Percentiles rank a stretch among this genome's conserved stretches.
Evolutionary conservation across 1,140 invertebrate genomes (phyloP).

Genomic region (Maniola jurtina): DNA sequence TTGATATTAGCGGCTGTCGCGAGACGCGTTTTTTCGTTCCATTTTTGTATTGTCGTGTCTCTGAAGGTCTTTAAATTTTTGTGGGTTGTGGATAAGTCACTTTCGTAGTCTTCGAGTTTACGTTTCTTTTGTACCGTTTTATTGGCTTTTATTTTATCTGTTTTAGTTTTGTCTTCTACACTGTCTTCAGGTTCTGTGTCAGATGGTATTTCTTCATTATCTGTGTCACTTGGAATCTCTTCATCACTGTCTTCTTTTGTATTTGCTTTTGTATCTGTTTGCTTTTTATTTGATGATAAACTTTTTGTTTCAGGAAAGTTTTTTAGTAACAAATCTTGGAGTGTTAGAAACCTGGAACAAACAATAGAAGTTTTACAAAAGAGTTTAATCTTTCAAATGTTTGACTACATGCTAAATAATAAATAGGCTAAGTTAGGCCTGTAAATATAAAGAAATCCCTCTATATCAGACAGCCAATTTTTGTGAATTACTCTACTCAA

Average conservation of each 20-base stretch:
- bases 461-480: too few species aligned
- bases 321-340: constrained; percentile 80
- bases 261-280: constrained; percentile 30
- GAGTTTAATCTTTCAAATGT: too few species aligned
- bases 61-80: constrained; percentile 85
- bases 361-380: too few species aligned
- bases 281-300: constrained; percentile 44
- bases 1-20: constrained; percentile 81
- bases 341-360: constrained; percentile 61
- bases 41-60: constrained; percentile 91
- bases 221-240: constrained; percentile 80
- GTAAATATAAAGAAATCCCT: background rate
- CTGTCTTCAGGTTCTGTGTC: constrained; percentile 60
- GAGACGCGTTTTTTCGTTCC: constrained; percentile 93
- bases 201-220: constrained; percentile 74
- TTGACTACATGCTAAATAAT: too few species aligned
- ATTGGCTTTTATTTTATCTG: constrained; percentile 70
- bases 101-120: constrained; percentile 83
- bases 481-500: too few species aligned
- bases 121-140: constrained; percentile 74
- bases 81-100: constrained; percentile 81
- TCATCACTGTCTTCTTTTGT: constrained; percentile 74
- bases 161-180: constrained; percentile 28
- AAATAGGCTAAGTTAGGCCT: background rate
- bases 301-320: constrained; percentile 84